Evolutionary conservation across 2,888 invertebrate genomes (phyloP).

Genomic region (Heliconius erato): DNA sequence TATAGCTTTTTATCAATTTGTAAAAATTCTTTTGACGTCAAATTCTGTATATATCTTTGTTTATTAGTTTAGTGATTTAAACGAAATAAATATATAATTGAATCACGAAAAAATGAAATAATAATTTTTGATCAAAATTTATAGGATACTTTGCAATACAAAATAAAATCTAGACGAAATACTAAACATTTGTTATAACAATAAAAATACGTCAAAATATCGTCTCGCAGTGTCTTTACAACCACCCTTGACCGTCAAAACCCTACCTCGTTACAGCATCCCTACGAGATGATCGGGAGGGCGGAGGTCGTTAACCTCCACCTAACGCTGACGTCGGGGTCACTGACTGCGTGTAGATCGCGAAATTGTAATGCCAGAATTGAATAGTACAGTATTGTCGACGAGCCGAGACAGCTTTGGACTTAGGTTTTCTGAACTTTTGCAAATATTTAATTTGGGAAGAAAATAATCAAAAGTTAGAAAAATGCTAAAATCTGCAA

Average conservation of each 20-base stretch:
- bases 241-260: slow-evolving; percentile 43
- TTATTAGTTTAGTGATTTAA: neutral
- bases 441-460: neutral
- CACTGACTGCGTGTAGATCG: slow-evolving; percentile 45
- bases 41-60: neutral
- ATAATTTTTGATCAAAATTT: neutral
- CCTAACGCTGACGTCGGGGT: slow-evolving; percentile 40
- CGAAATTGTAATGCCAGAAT: slow-evolving; percentile 25
- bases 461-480: neutral
- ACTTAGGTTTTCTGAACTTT: neutral
- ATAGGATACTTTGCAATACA: neutral
- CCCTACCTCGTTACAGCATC: slow-evolving; percentile 38
- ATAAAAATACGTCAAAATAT: neutral
- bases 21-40: too few relatives aligned
- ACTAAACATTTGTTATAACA: neutral
- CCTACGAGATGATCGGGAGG: slow-evolving; percentile 41
- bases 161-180: neutral
- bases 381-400: slow-evolving; percentile 10
- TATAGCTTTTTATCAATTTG: too few relatives aligned
- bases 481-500: neutral
- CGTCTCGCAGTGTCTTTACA: neutral
- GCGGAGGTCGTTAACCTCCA: slow-evolving; percentile 43
- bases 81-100: neutral
- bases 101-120: neutral
- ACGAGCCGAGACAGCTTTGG: neutral